Evolutionary conservation across 2,888 invertebrate genomes (phyloP).

Genomic region (Anoplius nigerrimus): DNA sequence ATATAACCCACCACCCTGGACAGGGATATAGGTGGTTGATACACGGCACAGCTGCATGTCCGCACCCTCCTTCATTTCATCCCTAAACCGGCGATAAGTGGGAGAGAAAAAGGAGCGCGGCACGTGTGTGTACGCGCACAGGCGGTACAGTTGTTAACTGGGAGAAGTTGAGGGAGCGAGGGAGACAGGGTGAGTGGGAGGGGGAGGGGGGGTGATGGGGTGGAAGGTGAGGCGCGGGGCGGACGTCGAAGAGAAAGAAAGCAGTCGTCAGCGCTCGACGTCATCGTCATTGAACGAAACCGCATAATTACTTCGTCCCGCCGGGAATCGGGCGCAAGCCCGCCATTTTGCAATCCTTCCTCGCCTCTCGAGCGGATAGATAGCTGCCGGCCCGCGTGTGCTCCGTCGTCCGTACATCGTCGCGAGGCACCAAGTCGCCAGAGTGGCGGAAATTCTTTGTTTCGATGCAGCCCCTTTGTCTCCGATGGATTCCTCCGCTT

Average conservation of each 20-base stretch:
- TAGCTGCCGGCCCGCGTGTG: no score
- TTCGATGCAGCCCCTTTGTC: no score
- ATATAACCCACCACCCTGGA: constrained; percentile 48
- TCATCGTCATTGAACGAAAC: constrained; percentile 53
- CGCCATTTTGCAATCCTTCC: constrained; percentile 51
- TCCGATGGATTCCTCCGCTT: no score
- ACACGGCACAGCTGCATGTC: constrained; percentile 44
- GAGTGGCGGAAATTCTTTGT: no score
- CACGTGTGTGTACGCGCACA: no score
- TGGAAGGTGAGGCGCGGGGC: neutral
- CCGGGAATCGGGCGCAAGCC: constrained; percentile 36
- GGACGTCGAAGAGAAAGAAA: constrained; percentile 24
- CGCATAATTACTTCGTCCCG: constrained; percentile 60
- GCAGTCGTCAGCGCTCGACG: constrained; percentile 10
- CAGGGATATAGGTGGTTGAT: constrained; percentile 54
- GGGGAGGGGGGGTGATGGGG: neutral
- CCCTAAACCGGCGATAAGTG: constrained; percentile 28
- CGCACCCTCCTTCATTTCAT: constrained; percentile 45
- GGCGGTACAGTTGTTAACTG: no score
- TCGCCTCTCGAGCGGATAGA: constrained; percentile 3
- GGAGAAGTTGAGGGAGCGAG: constrained; percentile 6
- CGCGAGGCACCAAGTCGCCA: no score
- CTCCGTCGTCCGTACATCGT: no score
- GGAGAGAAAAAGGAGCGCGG: neutral
- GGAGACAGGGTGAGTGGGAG: neutral